Evolutionary conservation across 2,797 vertebrate genomes (phyloP), one percentile per base, ranked within the genome.

Genomic region (Macroramphosus scolopax): DNA sequence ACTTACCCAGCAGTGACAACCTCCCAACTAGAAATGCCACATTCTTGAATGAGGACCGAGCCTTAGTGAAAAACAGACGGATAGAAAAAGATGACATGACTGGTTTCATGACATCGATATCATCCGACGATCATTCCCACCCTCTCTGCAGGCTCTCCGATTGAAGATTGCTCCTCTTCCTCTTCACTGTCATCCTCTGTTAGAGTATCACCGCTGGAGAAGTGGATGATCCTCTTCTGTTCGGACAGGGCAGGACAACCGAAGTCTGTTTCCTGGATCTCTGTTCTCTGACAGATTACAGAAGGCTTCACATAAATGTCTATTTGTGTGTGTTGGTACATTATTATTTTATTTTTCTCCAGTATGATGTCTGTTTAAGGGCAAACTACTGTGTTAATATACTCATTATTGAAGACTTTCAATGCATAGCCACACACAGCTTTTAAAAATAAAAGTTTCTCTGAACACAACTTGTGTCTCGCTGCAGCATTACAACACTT

Each of bases 181-280:
- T 85, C 81, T 2, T 87, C 80, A 8, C 85, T 83, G 29, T 91
- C 88, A 1, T 80, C 72, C 33, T 89, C 81, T 24, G 87, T 88
- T 68, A 91, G 61, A 24, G 72, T 86, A 56, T 93, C 92, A 29
- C 92, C 89, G 6, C 75, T 91, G 32, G 77, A 75, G 68, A 93
- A 94, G 62, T 91, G 59, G 58, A 93, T 83, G 13, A 90, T 45
- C 56, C 63, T 91, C 51, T 47, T 84, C 51, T 72, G 42, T 48
- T 20, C 54, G n/a, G 69, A 28, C 10, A 10, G 37, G 2, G 34
- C 25, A n/a, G 42, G 11, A 25, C 17, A 32, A 0, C 57, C 63
- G 30, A 61, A 68, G 32, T 48, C 16, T 4, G 67, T 72, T 20
- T 78, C 76, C 25, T n/a, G n/a, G n/a, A n/a, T n/a, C n/a, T n/a